phyloP scores from a whole-genome alignment of 2,888 invertebrate species.

The Fabriciana adippe region DNA sequence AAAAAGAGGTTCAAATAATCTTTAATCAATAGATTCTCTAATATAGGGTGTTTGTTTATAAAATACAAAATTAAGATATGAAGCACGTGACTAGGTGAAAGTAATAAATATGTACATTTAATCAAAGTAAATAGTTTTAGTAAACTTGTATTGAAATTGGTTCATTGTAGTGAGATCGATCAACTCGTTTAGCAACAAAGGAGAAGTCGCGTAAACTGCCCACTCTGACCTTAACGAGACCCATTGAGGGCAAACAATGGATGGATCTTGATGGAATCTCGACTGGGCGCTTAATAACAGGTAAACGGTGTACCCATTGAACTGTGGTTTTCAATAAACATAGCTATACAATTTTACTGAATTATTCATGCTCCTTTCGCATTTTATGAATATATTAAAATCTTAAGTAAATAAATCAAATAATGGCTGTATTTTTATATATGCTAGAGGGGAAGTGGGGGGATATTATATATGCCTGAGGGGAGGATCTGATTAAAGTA shows the following conservation, averaged over 20 bases:
- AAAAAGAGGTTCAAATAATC: too few species aligned
- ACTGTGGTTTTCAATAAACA: slow-evolving; percentile 17
- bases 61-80: too few species aligned
- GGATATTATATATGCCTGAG: too few species aligned
- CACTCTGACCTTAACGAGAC: slow-evolving; percentile 68
- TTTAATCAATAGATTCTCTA: too few species aligned
- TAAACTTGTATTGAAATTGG: slow-evolving; percentile 69
- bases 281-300: slow-evolving; percentile 39
- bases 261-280: slow-evolving; percentile 64
- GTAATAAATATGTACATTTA: neutral
- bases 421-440: too few species aligned
- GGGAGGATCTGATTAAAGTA: too few species aligned
- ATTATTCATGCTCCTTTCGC: neutral
- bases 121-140: slow-evolving; percentile 33
- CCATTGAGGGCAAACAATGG: slow-evolving; percentile 73
- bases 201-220: slow-evolving; percentile 58
- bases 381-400: neutral
- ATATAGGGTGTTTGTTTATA: too few species aligned
- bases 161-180: slow-evolving; percentile 71
- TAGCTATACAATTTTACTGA: slow-evolving; percentile 3
- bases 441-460: too few species aligned
- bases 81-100: too few species aligned
- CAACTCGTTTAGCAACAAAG: slow-evolving; percentile 74
- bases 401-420: too few species aligned
- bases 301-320: slow-evolving; percentile 19